These are phyloP conservation scores for Latrodectus hesperus DNA, from an alignment of 2,888 invertebrate genomes.

Conservation along the genomic window DNA sequence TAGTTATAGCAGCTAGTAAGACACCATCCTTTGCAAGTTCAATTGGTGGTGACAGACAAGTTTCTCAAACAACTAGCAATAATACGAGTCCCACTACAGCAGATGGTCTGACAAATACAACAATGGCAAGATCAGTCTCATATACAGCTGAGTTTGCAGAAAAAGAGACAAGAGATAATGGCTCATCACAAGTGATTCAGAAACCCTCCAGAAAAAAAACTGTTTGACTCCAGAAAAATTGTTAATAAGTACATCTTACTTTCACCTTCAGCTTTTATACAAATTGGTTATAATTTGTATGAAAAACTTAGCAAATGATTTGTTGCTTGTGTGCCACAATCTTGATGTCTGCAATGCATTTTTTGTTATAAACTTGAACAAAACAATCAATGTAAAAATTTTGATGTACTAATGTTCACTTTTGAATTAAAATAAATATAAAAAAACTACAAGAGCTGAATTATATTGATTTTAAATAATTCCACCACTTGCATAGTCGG, in stretches of 20 bases:
- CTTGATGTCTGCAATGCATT: no score
- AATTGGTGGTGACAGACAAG: conserved; percentile 45
- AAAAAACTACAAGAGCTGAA: no score
- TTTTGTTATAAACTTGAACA: no score
- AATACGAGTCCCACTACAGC: conserved; percentile 55
- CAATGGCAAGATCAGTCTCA: conserved; percentile 59
- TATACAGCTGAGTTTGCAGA: conserved; percentile 45
- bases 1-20: conserved; percentile 62
- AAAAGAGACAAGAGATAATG: conserved; percentile 15
- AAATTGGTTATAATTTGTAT: no score
- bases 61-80: conserved; percentile 36
- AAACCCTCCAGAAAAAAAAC: conserved; percentile 27
- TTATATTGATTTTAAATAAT: no score
- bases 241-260: not conserved
- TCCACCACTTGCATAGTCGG: no score
- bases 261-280: not conserved
- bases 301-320: no score
- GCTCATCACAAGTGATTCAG: not conserved
- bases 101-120: conserved; percentile 49
- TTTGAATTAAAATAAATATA: no score
- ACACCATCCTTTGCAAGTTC: conserved; percentile 64
- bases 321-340: no score
- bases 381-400: no score
- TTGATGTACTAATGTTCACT: no score
- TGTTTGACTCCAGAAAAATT: conserved; percentile 7